Evolutionary conservation across 2,888 invertebrate species (phyloP), one percentile per base, ranked within the genome.

Genomic region (Cephalotes varians): DNA sequence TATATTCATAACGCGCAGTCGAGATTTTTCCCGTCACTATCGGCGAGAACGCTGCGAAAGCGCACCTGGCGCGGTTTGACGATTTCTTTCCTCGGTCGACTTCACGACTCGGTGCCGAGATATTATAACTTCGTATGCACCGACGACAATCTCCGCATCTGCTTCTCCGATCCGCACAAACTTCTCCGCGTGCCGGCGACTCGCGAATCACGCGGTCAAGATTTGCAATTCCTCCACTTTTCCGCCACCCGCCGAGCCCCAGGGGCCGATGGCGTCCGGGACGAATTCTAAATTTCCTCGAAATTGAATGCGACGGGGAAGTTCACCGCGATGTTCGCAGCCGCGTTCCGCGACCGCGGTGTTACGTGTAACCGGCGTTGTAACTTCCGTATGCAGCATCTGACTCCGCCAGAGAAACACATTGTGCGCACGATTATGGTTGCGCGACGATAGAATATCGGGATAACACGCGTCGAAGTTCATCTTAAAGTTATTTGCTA

Each of bases 181-280:
- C 72, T 83, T 67, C 49, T 65, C 72, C n/a, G 25, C 49, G 51
- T 15, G 34, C n/a, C 49, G 69, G 34, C 40, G 60, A 31, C 21
- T n/a, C 21, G 69, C 47, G 82, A 74, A 69, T 85, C 81, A 51
- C 60, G 54, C 73, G 83, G 74, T 81, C 73, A 81, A 69, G 69
- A 87, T 85, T 85, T 87, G 85, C 87, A 85, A 87, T 87, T 87
- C 83, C 72, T 44, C 56, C 56, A 54, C 76, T 76, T 81, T 60
- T 81, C 37, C 51, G 21, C 31, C 40, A 62, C 18, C 49, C 81
- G 51, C 21, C 15, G 21, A 2, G 1, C 25, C 25, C 54, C 10
- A 1, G 10, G 9, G 21, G 31, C 6, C 54, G 65, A 21, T 56
- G 31, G 37, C 62, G 60, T 51, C 44, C 77, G 47, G 12, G 73